These are phyloP conservation scores for Pollenia griseotomentosa DNA, from an alignment of 2,888 invertebrate genomes.

Conservation along the genomic window DNA sequence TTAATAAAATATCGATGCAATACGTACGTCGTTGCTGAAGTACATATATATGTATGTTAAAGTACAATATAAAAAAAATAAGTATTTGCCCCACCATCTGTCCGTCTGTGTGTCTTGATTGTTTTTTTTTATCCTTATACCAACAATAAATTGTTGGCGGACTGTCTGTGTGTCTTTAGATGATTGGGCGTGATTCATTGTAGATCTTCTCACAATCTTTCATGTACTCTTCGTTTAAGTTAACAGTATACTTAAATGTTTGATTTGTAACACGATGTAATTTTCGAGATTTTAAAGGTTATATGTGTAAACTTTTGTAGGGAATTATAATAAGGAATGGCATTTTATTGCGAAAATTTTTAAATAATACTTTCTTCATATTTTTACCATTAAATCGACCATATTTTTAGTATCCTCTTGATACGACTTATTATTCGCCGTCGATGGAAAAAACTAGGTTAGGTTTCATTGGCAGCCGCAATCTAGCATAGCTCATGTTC, in stretches of 20 bases:
- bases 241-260: neutral
- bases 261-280: conserved; percentile 2
- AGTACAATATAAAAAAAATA: neutral
- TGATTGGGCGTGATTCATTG: conserved; percentile 71
- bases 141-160: conserved; percentile 42
- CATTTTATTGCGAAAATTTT: too few species aligned
- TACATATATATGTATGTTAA: too few species aligned
- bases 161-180: conserved; percentile 58
- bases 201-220: conserved; percentile 70
- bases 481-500: too few species aligned
- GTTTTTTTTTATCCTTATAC: conserved; percentile 23
- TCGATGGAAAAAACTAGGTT: too few species aligned
- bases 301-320: neutral
- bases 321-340: too few species aligned
- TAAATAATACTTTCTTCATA: too few species aligned
- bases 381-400: too few species aligned
- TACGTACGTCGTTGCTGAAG: neutral
- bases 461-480: too few species aligned
- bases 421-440: too few species aligned
- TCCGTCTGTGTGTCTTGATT: neutral
- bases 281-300: neutral
- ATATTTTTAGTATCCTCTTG: too few species aligned
- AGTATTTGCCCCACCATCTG: conserved; percentile 8
- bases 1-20: conserved; percentile 66
- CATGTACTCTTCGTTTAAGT: conserved; percentile 27